phyloP scores from a whole-genome alignment of 2,797 vertebrate genomes.

The Graptemys geographica region DNA sequence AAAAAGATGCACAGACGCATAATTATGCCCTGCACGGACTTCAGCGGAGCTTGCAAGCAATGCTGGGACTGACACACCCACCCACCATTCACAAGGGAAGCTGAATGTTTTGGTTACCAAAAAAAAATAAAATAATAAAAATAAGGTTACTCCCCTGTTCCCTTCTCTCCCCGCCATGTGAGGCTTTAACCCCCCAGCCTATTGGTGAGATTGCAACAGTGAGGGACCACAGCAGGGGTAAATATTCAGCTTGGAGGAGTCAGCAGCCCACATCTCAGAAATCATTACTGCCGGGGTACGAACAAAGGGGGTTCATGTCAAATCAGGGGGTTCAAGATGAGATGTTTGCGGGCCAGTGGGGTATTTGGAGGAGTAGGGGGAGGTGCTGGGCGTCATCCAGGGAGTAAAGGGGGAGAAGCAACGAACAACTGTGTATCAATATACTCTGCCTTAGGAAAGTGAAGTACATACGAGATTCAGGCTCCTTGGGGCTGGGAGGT shows the following conservation, averaged over 20 bases:
- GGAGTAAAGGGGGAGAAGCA: neutral
- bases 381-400: neutral
- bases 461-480: rapidly evolving
- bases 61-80: slow-evolving; percentile 13
- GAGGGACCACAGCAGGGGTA: rapidly evolving
- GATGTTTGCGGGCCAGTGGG: rapidly evolving
- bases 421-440: too few species aligned
- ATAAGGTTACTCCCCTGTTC: neutral
- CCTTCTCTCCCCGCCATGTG: neutral
- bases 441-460: neutral
- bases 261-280: neutral
- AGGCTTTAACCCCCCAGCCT: neutral
- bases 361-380: neutral
- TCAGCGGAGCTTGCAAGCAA: neutral
- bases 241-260: neutral
- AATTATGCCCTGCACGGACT: neutral
- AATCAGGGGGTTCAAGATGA: rapidly evolving
- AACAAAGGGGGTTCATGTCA: neutral
- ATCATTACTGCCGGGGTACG: rapidly evolving
- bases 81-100: neutral
- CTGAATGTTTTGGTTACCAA: neutral
- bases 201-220: rapidly evolving
- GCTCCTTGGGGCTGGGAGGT: rapidly evolving
- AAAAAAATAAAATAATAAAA: neutral
- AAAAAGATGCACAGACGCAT: neutral